These are phyloP conservation scores for Yponomeuta malinellus DNA, from an alignment of 2,888 invertebrate species.

Conservation along the genomic window DNA sequence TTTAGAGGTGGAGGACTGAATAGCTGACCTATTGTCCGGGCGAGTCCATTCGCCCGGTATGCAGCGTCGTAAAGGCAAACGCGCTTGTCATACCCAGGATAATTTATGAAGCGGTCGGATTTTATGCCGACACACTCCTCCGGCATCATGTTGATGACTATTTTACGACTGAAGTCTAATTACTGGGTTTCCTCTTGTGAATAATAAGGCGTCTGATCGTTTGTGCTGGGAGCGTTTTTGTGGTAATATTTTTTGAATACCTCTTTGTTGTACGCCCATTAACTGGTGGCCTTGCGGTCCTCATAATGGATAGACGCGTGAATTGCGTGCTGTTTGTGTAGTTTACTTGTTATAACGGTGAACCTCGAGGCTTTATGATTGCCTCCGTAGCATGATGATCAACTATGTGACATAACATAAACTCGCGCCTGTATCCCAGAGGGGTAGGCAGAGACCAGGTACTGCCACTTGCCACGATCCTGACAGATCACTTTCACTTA, in stretches of 20 bases:
- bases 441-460: too few relatives aligned
- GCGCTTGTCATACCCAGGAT: slow-evolving; percentile 64
- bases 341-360: not conserved
- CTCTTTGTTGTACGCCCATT: slow-evolving; percentile 7
- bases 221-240: not conserved
- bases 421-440: too few relatives aligned
- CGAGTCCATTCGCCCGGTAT: slow-evolving; percentile 22
- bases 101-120: slow-evolving; percentile 61
- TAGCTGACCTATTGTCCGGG: slow-evolving; percentile 9
- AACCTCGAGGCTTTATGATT: too few relatives aligned
- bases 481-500: too few relatives aligned
- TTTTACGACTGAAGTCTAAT: slow-evolving; percentile 70
- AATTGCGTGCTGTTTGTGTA: not conserved
- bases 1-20: not conserved
- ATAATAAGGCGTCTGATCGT: slow-evolving; percentile 9
- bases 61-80: slow-evolving; percentile 53
- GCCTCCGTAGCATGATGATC: too few relatives aligned
- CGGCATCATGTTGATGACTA: slow-evolving; percentile 66
- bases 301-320: not conserved
- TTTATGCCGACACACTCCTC: slow-evolving; percentile 54
- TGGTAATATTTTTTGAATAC: not conserved
- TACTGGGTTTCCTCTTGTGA: slow-evolving; percentile 58
- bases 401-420: too few relatives aligned
- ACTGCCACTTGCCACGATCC: too few relatives aligned
- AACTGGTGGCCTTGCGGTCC: slow-evolving; percentile 4